phyloP scores from a whole-genome alignment of 1,140 invertebrate species.

The Scaptomyza pallida region DNA sequence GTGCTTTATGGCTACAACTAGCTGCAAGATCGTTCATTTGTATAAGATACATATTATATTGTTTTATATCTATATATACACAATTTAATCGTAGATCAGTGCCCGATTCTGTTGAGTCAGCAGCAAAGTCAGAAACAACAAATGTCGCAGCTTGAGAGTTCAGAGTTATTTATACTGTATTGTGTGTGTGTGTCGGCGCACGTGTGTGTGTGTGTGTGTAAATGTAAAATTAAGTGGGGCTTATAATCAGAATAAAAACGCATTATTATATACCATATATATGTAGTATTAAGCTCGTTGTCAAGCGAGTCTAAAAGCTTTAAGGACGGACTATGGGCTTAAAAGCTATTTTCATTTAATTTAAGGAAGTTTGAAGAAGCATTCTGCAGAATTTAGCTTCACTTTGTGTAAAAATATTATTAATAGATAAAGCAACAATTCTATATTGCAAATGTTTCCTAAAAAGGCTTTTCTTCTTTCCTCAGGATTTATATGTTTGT shows the following conservation, averaged over 20 bases:
- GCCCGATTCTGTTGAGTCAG: neutral
- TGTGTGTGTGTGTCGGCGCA: no score
- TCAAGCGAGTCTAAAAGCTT: neutral
- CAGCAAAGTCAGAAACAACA: neutral
- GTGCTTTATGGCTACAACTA: neutral
- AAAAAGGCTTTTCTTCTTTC: no score
- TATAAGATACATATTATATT: neutral
- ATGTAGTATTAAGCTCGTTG: neutral
- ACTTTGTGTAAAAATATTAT: no score
- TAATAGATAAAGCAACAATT: no score
- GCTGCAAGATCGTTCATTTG: neutral
- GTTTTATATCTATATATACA: neutral
- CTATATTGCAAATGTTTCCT: no score
- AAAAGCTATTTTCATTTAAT: no score
- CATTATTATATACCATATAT: slow-evolving; percentile 24
- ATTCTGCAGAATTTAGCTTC: no score
- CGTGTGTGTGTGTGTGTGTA: slow-evolving; percentile 5
- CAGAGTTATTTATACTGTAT: slow-evolving; percentile 5
- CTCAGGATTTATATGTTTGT: no score
- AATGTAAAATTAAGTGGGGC: slow-evolving; percentile 53
- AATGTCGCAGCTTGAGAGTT: slow-evolving; percentile 3
- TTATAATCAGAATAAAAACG: slow-evolving; percentile 56
- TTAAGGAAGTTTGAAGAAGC: no score
- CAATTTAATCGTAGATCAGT: neutral
- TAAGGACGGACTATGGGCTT: no score